Conservation (phyloP, 2,888 invertebrate genomes). For the Ypsolopha scabrella region DNA sequence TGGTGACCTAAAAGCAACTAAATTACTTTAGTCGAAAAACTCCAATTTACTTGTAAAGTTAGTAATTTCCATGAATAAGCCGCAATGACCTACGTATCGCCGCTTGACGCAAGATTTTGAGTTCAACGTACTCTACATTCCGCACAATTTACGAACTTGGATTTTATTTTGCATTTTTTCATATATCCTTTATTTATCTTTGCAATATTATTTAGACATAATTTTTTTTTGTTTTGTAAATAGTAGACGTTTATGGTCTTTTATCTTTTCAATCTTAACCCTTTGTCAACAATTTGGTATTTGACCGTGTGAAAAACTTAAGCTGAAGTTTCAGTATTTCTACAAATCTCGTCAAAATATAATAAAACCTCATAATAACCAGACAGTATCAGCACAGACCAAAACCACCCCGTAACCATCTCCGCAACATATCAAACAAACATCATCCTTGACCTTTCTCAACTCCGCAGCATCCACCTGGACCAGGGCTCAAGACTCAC, state of each 20-base stretch:
- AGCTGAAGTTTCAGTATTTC: no score
- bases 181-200: no score
- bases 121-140: constrained; percentile 31
- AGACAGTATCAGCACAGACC: no score
- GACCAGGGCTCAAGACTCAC: constrained; percentile 50
- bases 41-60: background rate
- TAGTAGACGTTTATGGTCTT: no score
- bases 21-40: background rate
- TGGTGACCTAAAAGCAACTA: background rate
- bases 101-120: constrained; percentile 1
- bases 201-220: no score
- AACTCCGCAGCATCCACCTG: constrained; percentile 30
- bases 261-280: no score
- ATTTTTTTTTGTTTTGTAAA: no score
- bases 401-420: no score
- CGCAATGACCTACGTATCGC: background rate
- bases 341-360: no score
- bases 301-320: no score
- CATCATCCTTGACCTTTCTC: constrained; percentile 21
- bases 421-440: background rate
- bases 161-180: background rate
- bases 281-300: no score
- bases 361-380: no score
- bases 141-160: background rate
- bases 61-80: background rate